Evolutionary conservation across 2,888 invertebrate species (phyloP).

Genomic region (Eupithecia insigniata): DNA sequence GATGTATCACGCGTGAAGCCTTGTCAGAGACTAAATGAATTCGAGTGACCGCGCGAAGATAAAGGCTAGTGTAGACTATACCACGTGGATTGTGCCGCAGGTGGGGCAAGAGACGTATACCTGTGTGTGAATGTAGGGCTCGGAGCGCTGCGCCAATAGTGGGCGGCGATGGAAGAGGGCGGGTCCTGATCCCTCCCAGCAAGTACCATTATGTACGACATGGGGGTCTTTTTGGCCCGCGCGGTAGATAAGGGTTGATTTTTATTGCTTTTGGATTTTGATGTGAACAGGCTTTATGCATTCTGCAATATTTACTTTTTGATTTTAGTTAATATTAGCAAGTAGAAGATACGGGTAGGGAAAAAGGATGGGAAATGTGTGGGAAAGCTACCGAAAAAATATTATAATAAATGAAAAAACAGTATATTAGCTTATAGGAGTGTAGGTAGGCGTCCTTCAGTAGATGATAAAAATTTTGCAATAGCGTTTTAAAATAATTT

Average conservation of each 20-base stretch:
- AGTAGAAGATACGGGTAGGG: background rate
- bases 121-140: slow-evolving; percentile 53
- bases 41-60: slow-evolving; percentile 76
- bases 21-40: slow-evolving; percentile 79
- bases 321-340: background rate
- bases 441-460: no score
- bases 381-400: background rate
- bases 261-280: slow-evolving; percentile 50
- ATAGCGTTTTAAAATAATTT: background rate
- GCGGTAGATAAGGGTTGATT: slow-evolving; percentile 64
- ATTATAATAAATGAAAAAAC: background rate
- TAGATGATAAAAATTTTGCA: background rate
- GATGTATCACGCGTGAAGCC: slow-evolving; percentile 78
- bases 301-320: slow-evolving; percentile 23
- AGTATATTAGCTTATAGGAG: background rate
- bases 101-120: slow-evolving; percentile 70
- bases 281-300: slow-evolving; percentile 37
- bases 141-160: slow-evolving; percentile 63
- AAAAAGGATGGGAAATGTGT: background rate
- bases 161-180: slow-evolving; percentile 62
- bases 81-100: slow-evolving; percentile 63
- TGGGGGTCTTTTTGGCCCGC: slow-evolving; percentile 54
- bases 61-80: slow-evolving; percentile 66
- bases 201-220: slow-evolving; percentile 61
- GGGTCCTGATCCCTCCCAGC: slow-evolving; percentile 66